Conservation (phyloP, 2,797 vertebrate genomes). For the Synaphobranchus kaupii region DNA sequence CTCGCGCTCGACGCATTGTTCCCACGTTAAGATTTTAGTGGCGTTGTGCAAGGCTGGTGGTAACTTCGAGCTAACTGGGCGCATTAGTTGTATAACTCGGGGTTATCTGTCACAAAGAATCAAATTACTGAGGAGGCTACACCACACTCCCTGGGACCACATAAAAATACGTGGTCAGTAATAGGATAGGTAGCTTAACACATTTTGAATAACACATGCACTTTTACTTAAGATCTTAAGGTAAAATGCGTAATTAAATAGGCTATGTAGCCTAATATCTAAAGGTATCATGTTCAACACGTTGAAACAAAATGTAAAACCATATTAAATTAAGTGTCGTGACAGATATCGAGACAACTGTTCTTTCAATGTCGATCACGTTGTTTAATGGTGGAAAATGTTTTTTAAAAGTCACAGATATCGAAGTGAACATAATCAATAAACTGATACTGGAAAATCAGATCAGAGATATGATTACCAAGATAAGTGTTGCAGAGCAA, state of each 20-base stretch:
- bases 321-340: not conserved
- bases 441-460: not conserved
- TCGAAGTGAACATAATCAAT: not conserved
- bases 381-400: not conserved
- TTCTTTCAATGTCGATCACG: not conserved
- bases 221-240: not conserved
- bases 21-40: not conserved
- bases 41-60: constrained; percentile 16
- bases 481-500: not conserved
- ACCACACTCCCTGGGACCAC: not conserved
- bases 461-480: not conserved
- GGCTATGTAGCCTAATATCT: not conserved
- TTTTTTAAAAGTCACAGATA: not conserved
- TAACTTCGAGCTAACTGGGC: constrained; percentile 27
- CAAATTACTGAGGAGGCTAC: constrained; percentile 11
- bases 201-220: not conserved
- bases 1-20: not conserved
- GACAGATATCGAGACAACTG: not conserved
- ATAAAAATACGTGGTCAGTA: not conserved
- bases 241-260: not conserved
- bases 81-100: constrained; percentile 8
- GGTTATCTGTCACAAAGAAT: constrained; percentile 27
- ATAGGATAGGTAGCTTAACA: not conserved
- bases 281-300: not conserved
- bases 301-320: not conserved